Conservation (phyloP, 2,888 invertebrate genomes). For the Cantharis lateralis region DNA sequence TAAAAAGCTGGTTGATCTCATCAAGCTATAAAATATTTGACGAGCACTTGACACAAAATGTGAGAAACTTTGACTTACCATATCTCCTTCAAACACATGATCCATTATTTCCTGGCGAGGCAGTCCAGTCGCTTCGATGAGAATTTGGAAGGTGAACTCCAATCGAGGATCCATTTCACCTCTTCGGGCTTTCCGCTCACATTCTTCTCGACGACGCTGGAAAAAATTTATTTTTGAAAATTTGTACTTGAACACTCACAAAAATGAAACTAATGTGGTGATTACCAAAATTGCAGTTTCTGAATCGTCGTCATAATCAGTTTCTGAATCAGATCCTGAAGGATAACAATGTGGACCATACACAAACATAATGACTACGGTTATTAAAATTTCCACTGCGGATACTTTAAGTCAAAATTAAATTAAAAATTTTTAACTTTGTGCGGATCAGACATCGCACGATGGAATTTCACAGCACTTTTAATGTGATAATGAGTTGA, state of each 20-base stretch:
- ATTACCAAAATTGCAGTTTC: slow-evolving; percentile 17
- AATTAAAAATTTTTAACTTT: background rate
- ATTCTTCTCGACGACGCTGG: slow-evolving; percentile 83
- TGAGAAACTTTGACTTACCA: slow-evolving; percentile 60
- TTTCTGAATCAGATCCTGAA: slow-evolving; percentile 39
- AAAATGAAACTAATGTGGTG: background rate
- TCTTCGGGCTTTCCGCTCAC: slow-evolving; percentile 85
- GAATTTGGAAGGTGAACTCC: slow-evolving; percentile 87
- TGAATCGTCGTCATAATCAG: slow-evolving; percentile 42
- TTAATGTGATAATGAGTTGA: slow-evolving; percentile 39
- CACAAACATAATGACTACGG: slow-evolving; percentile 47
- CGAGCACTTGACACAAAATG: background rate
- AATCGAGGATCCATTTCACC: slow-evolving; percentile 92
- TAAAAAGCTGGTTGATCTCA: slow-evolving; percentile 84
- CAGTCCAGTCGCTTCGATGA: slow-evolving; percentile 82
- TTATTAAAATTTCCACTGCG: background rate
- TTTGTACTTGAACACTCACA: background rate
- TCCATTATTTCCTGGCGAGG: slow-evolving; percentile 87
- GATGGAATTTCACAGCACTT: slow-evolving; percentile 41
- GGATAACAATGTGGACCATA: slow-evolving; percentile 42
- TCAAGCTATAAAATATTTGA: slow-evolving; percentile 64
- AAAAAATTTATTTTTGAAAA: slow-evolving; percentile 27
- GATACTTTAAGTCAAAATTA: background rate
- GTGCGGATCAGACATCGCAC: slow-evolving; percentile 18
- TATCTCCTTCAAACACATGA: slow-evolving; percentile 87